Evolutionary conservation across 2,888 invertebrate genomes (phyloP).

Genomic region (Synergus laeviventris): DNA sequence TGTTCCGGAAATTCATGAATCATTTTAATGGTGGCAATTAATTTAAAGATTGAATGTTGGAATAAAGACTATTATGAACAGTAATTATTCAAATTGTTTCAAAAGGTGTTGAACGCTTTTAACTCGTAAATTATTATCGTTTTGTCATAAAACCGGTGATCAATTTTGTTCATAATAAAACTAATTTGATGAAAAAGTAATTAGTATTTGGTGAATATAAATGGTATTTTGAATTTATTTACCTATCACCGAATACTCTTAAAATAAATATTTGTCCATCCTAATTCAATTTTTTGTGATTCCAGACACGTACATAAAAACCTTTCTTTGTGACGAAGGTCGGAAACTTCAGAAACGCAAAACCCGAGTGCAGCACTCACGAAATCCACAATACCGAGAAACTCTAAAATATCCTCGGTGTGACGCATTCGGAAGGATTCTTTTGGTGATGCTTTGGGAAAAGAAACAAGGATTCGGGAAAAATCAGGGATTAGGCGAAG

Average conservation of each 20-base stretch:
- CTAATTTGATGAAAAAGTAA: too few species aligned
- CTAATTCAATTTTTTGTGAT: slow-evolving; percentile 1
- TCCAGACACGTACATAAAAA: slow-evolving; percentile 95
- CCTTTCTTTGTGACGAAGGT: slow-evolving; percentile 92
- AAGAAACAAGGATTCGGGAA: slow-evolving; percentile 92
- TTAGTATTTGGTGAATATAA: too few species aligned
- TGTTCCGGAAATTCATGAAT: slow-evolving; percentile 10
- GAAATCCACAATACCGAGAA: slow-evolving; percentile 91
- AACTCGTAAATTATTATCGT: not conserved
- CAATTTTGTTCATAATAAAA: not conserved
- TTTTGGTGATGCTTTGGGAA: slow-evolving; percentile 96
- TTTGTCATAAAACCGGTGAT: not conserved
- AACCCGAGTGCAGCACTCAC: slow-evolving; percentile 89
- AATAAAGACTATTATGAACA: not conserved
- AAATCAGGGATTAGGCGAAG: slow-evolving; percentile 88
- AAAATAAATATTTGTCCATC: not conserved
- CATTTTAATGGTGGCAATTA: slow-evolving; percentile 9
- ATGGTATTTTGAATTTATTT: not conserved
- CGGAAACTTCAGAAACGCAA: slow-evolving; percentile 94
- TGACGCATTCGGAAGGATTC: slow-evolving; percentile 87
- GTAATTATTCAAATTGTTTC: not conserved
- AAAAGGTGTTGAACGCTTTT: slow-evolving; percentile 5
- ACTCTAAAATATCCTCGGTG: slow-evolving; percentile 87
- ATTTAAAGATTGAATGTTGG: slow-evolving; percentile 11
- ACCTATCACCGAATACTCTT: not conserved